phyloP scores from a whole-genome alignment of 64 coral and sea anemone genomes.

The Pocillopora verrucosa region DNA sequence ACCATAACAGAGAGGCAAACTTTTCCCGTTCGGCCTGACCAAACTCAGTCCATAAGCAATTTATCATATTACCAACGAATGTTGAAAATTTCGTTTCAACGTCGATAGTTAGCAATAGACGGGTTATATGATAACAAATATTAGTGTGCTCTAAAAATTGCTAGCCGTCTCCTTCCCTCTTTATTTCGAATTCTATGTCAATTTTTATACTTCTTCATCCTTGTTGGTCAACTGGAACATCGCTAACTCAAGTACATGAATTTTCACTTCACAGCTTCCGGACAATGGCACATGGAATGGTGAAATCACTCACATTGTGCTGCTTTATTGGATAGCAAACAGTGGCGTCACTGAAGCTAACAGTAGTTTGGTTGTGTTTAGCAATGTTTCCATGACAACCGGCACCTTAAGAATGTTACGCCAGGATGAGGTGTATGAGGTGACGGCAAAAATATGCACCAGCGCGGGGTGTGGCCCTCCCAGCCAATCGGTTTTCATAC shows the following conservation, averaged over 20 bases:
- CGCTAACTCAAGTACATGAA: not conserved
- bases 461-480: constrained; percentile 23
- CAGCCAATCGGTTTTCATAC: not conserved
- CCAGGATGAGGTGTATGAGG: not conserved
- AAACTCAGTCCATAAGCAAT: too few species aligned
- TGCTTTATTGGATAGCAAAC: not conserved
- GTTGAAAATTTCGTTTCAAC: too few species aligned
- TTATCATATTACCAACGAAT: too few species aligned
- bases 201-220: not conserved
- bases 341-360: not conserved
- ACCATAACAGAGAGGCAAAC: too few species aligned
- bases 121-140: too few species aligned
- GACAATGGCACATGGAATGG: constrained; percentile 17
- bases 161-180: too few species aligned
- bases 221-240: not conserved
- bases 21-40: too few species aligned
- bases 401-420: not conserved
- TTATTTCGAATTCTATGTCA: not conserved
- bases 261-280: not conserved
- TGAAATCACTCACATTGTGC: constrained; percentile 6
- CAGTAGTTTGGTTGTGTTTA: not conserved
- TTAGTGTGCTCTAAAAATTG: too few species aligned
- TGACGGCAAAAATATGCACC: not conserved
- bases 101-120: too few species aligned
- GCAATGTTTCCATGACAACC: not conserved